Evolutionary conservation across 2,888 invertebrate genomes (phyloP).

Genomic region (Ophioninae sp.): DNA sequence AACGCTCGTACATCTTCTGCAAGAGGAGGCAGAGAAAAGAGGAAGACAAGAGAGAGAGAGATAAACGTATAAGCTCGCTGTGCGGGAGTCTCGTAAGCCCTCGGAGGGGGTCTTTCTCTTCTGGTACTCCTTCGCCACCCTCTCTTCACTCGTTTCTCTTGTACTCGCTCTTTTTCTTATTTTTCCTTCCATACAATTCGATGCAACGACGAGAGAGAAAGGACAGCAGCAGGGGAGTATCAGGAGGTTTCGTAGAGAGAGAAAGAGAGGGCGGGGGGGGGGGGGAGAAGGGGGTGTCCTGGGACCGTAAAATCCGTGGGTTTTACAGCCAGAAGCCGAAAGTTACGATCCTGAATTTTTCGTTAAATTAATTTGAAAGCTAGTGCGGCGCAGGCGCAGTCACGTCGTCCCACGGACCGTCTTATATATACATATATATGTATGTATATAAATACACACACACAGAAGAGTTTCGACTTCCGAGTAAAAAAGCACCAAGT

Average conservation of each 20-base stretch:
- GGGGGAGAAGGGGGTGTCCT: not conserved
- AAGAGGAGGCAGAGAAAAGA: not conserved
- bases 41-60: conserved; percentile 24
- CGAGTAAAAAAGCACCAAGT: not conserved
- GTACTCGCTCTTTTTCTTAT: conserved; percentile 30
- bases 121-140: conserved; percentile 26
- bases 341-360: conserved; percentile 74
- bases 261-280: not conserved
- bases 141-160: conserved; percentile 11
- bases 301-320: conserved; percentile 66
- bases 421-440: conserved; percentile 23
- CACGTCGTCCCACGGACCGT: conserved; percentile 52
- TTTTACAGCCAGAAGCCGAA: conserved; percentile 70
- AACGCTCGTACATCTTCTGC: conserved; percentile 53
- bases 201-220: conserved; percentile 36
- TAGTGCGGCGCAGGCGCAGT: conserved; percentile 29
- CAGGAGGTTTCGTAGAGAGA: no score
- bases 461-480: not conserved
- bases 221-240: no score
- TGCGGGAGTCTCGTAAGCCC: conserved; percentile 60
- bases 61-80: conserved; percentile 56
- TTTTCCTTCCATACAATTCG: conserved; percentile 32
- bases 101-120: conserved; percentile 57
- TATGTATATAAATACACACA: no score
- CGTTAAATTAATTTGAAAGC: conserved; percentile 74